Evolutionary conservation across 1,140 invertebrate genomes (phyloP).

Genomic region (Microplitis demolitor): DNA sequence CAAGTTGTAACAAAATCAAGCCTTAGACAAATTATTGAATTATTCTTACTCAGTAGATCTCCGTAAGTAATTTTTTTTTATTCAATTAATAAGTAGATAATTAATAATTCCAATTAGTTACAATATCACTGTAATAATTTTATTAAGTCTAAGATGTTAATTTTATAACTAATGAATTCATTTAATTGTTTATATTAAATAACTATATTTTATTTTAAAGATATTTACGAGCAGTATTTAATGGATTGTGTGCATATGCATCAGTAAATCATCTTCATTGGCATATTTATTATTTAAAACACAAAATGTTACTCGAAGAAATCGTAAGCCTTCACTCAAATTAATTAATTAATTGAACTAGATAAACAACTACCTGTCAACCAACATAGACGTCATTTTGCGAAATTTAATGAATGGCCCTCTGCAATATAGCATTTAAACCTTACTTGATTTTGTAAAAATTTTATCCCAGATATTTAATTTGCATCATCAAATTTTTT

Average conservation of each 20-base stretch:
- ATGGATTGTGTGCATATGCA: slow-evolving; percentile 77
- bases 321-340: slow-evolving; percentile 60
- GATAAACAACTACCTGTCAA: no score
- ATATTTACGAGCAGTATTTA: slow-evolving; percentile 71
- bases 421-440: no score
- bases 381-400: no score
- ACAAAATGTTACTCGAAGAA: slow-evolving; percentile 68
- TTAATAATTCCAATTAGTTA: no score
- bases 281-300: slow-evolving; percentile 73
- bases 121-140: neutral
- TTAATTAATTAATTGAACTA: slow-evolving; percentile 2
- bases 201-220: slow-evolving; percentile 31
- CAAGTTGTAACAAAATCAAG: slow-evolving; percentile 65
- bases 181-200: neutral
- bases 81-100: neutral
- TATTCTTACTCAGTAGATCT: slow-evolving; percentile 61
- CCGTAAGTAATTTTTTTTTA: slow-evolving; percentile 50
- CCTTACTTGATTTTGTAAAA: neutral
- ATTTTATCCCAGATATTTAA: no score
- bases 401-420: no score
- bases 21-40: slow-evolving; percentile 57
- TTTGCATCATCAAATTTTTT: no score
- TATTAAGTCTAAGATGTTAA: no score
- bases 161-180: neutral
- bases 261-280: slow-evolving; percentile 84